Evolutionary conservation across 2,113 vertebrate species (phyloP).

Genomic region (Bubo blakistoni): DNA sequence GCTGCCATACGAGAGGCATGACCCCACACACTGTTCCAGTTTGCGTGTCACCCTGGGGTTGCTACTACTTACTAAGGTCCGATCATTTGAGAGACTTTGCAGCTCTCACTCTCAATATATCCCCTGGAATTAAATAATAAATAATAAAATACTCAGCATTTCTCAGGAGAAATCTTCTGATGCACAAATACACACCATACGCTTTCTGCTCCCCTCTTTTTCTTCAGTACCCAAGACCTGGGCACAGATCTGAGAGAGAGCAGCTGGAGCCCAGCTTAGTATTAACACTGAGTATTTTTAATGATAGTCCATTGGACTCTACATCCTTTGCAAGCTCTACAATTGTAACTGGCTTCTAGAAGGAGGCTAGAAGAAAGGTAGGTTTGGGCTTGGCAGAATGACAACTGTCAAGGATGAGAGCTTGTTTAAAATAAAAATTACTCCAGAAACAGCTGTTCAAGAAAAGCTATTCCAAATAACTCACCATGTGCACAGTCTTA

Average conservation of each 20-base stretch:
- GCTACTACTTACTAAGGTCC: background rate
- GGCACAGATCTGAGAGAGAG: background rate
- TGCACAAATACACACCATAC: rapidly evolving
- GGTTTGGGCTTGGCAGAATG: background rate
- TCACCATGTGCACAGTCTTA: background rate
- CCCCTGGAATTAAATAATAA: background rate
- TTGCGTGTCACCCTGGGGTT: background rate
- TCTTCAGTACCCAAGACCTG: background rate
- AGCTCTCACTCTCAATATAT: background rate
- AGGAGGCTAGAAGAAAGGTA: background rate
- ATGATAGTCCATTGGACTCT: background rate
- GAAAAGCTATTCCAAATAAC: background rate
- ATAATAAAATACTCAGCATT: background rate
- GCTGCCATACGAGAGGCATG: background rate
- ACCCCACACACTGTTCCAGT: background rate
- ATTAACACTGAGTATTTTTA: background rate
- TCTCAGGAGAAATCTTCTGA: background rate
- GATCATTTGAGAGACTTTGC: background rate
- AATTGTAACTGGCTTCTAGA: background rate
- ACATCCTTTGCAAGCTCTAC: background rate
- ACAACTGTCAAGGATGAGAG: background rate
- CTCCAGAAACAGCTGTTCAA: background rate
- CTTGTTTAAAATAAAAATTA: background rate
- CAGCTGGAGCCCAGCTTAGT: background rate
- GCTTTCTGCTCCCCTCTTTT: background rate